A percentile compares a stretch with the other conserved stretches of the same genome.
phyloP scores from a whole-genome alignment of 2,113 vertebrate species.

The Brachypteracias leptosomus region DNA sequence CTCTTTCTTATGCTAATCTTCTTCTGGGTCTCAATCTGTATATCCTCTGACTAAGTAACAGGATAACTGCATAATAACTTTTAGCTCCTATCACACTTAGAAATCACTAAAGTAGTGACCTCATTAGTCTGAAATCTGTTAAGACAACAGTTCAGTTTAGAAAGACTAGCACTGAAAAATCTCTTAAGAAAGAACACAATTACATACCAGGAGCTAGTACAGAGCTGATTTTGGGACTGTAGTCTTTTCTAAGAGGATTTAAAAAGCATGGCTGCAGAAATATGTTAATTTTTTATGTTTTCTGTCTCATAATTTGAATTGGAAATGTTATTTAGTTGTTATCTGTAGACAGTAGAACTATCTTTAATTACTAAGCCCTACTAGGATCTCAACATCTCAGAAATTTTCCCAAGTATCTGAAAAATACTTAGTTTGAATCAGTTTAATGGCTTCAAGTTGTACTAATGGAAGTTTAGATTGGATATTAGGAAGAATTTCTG shows the following conservation, averaged over 20 bases:
- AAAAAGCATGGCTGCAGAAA: neutral
- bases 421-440: neutral
- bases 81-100: neutral
- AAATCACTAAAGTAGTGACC: neutral
- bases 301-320: neutral
- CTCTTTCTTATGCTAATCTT: slow-evolving; percentile 9
- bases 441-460: too few relatives aligned
- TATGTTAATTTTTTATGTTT: neutral
- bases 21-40: neutral
- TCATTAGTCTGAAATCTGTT: neutral
- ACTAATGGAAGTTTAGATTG: too few relatives aligned
- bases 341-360: neutral
- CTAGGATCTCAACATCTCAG: neutral
- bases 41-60: neutral
- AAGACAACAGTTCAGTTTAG: neutral
- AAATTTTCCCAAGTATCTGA: neutral
- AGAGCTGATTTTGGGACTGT: neutral
- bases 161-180: neutral
- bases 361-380: neutral
- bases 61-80: neutral
- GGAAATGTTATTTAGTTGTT: neutral
- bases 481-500: too few relatives aligned
- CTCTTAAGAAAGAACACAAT: neutral
- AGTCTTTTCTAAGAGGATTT: neutral
- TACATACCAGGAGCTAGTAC: neutral